Percentiles rank a stretch among this genome's conserved stretches.
phyloP scores from a whole-genome alignment of 1,140 invertebrate species.

The Papilio aristodemus region DNA sequence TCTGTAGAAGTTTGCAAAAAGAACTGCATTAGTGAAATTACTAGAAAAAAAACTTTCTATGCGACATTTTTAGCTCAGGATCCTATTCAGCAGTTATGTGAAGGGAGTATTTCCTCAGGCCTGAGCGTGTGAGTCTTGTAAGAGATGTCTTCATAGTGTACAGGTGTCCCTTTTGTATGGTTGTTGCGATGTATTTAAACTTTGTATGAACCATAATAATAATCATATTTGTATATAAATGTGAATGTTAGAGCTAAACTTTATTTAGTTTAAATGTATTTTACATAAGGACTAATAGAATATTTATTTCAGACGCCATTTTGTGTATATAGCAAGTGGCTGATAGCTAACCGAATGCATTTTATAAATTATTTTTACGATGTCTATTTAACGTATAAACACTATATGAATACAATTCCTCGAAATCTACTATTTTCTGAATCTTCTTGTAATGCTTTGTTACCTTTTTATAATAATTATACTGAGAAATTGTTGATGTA shows the following conservation, averaged over 20 bases:
- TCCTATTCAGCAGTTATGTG: too few species aligned
- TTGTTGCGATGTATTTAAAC: background rate
- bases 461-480: conserved; percentile 25
- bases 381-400: conserved; percentile 1
- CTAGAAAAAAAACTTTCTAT: too few species aligned
- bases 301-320: background rate
- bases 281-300: background rate
- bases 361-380: conserved; percentile 12
- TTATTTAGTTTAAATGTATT: background rate
- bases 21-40: too few species aligned
- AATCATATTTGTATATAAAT: background rate
- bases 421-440: conserved; percentile 14
- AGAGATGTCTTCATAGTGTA: background rate
- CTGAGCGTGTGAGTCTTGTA: background rate
- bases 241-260: background rate
- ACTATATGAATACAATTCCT: background rate
- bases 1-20: too few species aligned
- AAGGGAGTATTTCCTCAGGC: too few species aligned
- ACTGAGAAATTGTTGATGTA: background rate
- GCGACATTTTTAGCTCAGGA: too few species aligned
- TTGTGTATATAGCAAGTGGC: background rate
- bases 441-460: conserved; percentile 19
- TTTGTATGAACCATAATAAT: background rate
- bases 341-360: background rate
- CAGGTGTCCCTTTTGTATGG: background rate